Evolutionary conservation across 2,888 invertebrate species (phyloP), one percentile per base, ranked within the genome.

Genomic region (Steinernema carpocapsae): DNA sequence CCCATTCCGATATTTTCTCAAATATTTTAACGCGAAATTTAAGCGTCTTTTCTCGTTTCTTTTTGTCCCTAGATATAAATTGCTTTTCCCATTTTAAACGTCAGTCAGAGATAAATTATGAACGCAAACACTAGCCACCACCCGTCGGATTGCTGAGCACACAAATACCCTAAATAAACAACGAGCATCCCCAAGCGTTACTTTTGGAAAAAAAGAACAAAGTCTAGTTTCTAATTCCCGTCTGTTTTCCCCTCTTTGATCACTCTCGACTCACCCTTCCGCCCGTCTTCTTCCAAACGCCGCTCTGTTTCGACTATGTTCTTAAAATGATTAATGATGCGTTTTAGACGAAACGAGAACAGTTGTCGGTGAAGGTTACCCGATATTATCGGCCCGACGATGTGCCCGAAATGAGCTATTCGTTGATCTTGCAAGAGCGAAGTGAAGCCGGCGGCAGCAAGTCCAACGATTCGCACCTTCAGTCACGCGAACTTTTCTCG

Each of bases 341-440:
- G 17, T 88, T 88, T 37, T 88, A 90, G 90, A 89, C 89, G 77
- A 90, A 90, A 83, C 87, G 90, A 64, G 90, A 90, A 79, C 89
- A 89, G 52, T 86, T 90, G 77, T 88, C 89, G 83, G 89, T 90
- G 74, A 88, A 88, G 77, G 89, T 91, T 75, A 90, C 90, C 83
- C 90, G 90, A 89, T 91, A 89, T 84, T 91, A 90, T 84, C 87
- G 91, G 51, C 89, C 89, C 42, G 89, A 89, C 74, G 90, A 91
- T 85, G 89, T 91, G 48, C 90, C 90, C n/a, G 90, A 90, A 76
- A 73, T 85, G 48, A 81, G 81, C 12, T 76, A 81, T 26, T 80
- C 77, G 26, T 74, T 85, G 59, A 82, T 85, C 72, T 77, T 72
- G 32, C 79, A 79, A 51, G 79, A 79, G 32, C 77, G 79, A 0